phyloP scores from a whole-genome alignment of 23 tunicate genomes.

The Styela clava region DNA sequence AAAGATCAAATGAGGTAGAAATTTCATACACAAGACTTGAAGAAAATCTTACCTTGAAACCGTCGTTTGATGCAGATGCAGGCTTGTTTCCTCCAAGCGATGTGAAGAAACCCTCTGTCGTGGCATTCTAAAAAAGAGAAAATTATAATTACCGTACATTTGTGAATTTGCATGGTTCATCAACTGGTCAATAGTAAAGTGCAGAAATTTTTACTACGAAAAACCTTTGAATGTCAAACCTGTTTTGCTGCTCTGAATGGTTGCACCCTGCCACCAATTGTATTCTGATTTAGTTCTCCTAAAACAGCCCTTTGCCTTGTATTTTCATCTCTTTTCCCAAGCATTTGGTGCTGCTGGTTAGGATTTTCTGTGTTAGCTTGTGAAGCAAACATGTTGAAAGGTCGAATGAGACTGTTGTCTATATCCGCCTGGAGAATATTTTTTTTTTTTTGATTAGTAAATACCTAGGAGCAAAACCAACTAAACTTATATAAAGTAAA shows the following conservation, averaged over 20 bases:
- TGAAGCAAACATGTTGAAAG: background rate
- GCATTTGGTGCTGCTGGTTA: constrained; percentile 9
- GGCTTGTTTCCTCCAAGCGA: constrained; percentile 6
- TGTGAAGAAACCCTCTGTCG: constrained; percentile 80
- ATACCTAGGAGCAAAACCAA: too few relatives aligned
- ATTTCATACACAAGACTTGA: background rate
- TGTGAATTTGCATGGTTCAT: too few relatives aligned
- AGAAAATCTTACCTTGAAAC: constrained; percentile 13
- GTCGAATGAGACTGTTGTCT: too few relatives aligned
- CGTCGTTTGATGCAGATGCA: background rate
- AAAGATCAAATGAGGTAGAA: background rate
- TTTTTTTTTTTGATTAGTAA: too few relatives aligned
- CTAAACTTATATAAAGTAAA: too few relatives aligned
- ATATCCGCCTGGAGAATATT: too few relatives aligned
- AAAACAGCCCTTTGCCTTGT: constrained; percentile 39
- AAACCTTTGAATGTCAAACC: constrained; percentile 23
- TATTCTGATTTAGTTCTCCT: constrained; percentile 59
- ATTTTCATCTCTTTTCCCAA: constrained; percentile 18
- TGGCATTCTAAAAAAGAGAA: constrained; percentile 48
- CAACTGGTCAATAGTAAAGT: background rate
- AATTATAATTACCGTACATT: too few relatives aligned
- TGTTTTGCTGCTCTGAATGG: constrained; percentile 92
- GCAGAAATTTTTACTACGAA: background rate
- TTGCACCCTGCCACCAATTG: constrained; percentile 46
- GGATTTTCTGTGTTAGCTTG: background rate